Evolutionary conservation across 2,113 vertebrate genomes (phyloP), one percentile per base, ranked within the genome.

Genomic region (Pampusana beccarii): DNA sequence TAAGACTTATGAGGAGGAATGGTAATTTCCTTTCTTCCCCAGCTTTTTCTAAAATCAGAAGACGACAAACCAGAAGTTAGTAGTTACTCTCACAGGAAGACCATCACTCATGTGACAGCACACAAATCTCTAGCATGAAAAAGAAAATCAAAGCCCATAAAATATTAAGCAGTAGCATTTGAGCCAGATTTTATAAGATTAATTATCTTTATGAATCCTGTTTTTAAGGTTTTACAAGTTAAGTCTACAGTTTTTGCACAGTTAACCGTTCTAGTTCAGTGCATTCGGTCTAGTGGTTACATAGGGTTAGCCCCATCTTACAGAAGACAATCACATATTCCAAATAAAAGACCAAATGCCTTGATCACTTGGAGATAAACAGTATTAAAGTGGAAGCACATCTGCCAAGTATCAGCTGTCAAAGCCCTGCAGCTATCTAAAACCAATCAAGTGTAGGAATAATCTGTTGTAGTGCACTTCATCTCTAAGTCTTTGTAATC

Each of bases 371-470:
- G 86, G 77, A 92, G 92, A 94, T 86, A 95, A 95, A 85, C 92
- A 57, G 80, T 88, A 80, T 93, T 97, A 96, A 94, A 97, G 93
- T 93, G 93, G 92, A 88, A 95, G 72, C 81, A 92, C 97, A 96
- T 96, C 86, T 97, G 95, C 78, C 94, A 91, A 94, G 75, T 91
- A 84, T 94, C 93, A 96, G 86, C 86, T 93, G 89, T 89, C 88
- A 89, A 90, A 96, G 86, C 93, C 92, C 87, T 91, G 72, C 70
- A 96, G 90, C 93, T 93, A 51, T 95, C 94, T 94, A 83, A 97
- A 95, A 97, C 90, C 92, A 96, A 95, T 95, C 93, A 90, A 94
- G 80, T 91, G 71, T 93, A 93, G 83, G 84, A 95, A 74, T 97
- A 95, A 96, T 96, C 90, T 2, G 1, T 82, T 88, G 86, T 77